These are phyloP conservation scores for Epinotia demarniana DNA, from an alignment of 2,888 invertebrate species.

Conservation along the genomic window DNA sequence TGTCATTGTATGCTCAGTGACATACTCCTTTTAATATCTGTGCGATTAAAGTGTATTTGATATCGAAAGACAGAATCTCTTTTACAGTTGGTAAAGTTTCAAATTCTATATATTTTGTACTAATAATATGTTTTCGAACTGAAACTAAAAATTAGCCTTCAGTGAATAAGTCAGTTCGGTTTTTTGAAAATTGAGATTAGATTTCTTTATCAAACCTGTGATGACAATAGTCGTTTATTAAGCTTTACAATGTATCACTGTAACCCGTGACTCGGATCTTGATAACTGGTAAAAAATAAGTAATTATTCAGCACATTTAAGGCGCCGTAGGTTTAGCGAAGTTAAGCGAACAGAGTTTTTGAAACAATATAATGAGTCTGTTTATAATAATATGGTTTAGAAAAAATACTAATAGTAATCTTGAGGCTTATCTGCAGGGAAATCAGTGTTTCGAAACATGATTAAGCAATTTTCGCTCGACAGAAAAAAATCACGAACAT, in stretches of 20 bases:
- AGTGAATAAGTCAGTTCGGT: constrained; percentile 26
- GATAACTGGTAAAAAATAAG: neutral
- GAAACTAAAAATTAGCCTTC: neutral
- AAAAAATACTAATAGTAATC: no score
- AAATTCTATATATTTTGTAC: neutral
- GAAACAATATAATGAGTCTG: no score
- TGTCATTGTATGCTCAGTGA: neutral
- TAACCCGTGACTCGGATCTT: neutral
- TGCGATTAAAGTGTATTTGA: constrained; percentile 16
- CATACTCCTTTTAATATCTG: neutral
- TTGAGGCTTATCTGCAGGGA: no score
- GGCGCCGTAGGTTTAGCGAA: no score
- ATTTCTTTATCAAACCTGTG: constrained; percentile 28
- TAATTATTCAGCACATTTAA: no score
- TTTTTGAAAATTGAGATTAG: constrained; percentile 31
- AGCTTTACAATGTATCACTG: constrained; percentile 3
- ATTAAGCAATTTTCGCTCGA: no score
- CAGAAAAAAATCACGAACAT: no score
- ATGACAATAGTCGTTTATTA: constrained; percentile 22
- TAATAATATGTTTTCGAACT: neutral
- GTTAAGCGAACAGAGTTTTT: no score
- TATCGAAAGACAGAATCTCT: constrained; percentile 6
- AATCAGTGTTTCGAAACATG: no score
- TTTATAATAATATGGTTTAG: no score
- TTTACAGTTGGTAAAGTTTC: neutral